Base-by-base conservation (phyloP, 1,140 invertebrate species). In the Phthorimaea operculella region DNA sequence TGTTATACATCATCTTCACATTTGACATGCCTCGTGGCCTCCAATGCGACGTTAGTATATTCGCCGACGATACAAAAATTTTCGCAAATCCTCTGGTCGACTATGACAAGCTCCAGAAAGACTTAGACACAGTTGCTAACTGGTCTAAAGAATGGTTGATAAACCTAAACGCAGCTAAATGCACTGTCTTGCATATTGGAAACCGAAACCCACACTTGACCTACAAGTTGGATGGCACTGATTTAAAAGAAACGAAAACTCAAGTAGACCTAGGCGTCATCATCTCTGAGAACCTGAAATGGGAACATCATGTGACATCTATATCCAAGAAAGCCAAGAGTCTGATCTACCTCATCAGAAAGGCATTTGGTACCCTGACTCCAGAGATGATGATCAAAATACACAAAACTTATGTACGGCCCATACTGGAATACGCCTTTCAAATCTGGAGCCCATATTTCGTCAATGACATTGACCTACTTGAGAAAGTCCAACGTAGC, bases 1-100 rank as follows among this genome's bases (percentile, higher is more conserved):
- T 55, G 7, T 16, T 55, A 17, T 55, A 16, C 39, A 33, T 48
- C 11, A 51, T 51, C 15, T 55, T 14, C 18, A 49, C 17, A 4
- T 16, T 18, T 8, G 54, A 55, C 34, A 11, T 55, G 9, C 17
- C 4, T 1, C 5, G n/a, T 4, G 12, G 11, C 12, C 6, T 54
- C 12, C 17, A 54, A 16, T 54, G 14, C 15, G 17, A 48, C 17
- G n/a, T 48, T 14, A 16, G n/a, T 11, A 48, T 48, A 15, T 48
- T 16, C 16, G 45, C 45, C n/a, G 45, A 48, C 16, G 45, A 48
- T 48, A 16, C 45, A 1, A 48, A 48, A 16, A 14, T 48, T 16
- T 16, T 48, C 10, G 45, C 9, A 48, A 5, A 48, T 14, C 45
- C 45, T 18, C 17, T 48, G 16, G 16, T 48, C 9, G 45, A 14